Base-by-base conservation (phyloP, 2,888 invertebrate genomes). In the Bimastos eiseni region DNA sequence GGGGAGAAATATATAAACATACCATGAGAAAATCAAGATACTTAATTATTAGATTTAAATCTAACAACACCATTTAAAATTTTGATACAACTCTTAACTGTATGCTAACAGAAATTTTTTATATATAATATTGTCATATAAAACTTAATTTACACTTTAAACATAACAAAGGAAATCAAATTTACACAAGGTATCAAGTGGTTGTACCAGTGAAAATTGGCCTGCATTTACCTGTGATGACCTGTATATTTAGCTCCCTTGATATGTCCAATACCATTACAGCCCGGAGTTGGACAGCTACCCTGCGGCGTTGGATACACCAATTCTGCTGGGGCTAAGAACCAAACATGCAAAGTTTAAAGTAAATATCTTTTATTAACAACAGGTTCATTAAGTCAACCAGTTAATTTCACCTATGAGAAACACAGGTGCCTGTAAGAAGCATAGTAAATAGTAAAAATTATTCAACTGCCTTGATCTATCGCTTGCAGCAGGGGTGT, bases 261-360 rank as follows among this genome's bases (percentile, higher is more conserved):
- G 89, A 97, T 96, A 94, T 98, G 98, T n/a, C 98, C 98, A 93
- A 97, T 96, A 30, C 98, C 98, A 92, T 97, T 96, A 94, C 98
- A 98, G 0, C 98, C 98, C 83, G 96, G 96, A 86, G 97, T 97
- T 15, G 97, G 97, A 95, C 98, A 98, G 24, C 95, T 94, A 30
- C 94, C 93, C 93, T 97, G 93, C 44, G 93, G 93, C 30, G 97
- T 96, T 89, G 95, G 95, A 89, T 96, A 95, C 11, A 95, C 95
- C 37, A 96, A 95, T 94, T 97, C 97, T 94, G 97, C 97, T 24
- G 96, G 96, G 90, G 96, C 97, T 97, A 93, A n/a, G 36, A 38
- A 38, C 2, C 89, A 88, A 38, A 36, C 21, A 89, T 55, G 37
- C 41, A 33, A 89, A 41, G 24, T 24, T 49, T n/a, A 70, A 70